Evolutionary conservation across 2,797 vertebrate species (phyloP).

Genomic region (Propithecus perrieri): DNA sequence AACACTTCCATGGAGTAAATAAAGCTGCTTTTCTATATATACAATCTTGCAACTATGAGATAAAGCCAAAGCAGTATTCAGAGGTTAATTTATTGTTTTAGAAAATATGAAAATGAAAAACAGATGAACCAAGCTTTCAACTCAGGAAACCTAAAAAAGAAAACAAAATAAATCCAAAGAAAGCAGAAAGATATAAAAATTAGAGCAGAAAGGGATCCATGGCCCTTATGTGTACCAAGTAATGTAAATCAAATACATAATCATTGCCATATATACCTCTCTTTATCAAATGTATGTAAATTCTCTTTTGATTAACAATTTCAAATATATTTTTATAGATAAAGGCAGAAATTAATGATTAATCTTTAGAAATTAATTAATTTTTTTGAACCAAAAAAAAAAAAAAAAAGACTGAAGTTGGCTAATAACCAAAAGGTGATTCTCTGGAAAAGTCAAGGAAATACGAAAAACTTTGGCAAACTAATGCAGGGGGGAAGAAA

Average conservation of each 20-base stretch:
- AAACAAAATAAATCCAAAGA: not conserved
- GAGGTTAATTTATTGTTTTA: not conserved
- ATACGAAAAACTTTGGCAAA: not conserved
- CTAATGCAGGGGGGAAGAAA: not conserved
- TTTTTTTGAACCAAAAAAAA: not conserved
- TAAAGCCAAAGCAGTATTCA: conserved; percentile 5
- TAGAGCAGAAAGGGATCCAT: not conserved
- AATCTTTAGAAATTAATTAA: not conserved
- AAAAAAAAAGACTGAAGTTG: not conserved
- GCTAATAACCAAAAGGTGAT: not conserved
- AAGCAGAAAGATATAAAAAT: not conserved
- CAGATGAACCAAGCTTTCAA: not conserved
- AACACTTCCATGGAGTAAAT: not conserved
- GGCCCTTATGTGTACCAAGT: not conserved
- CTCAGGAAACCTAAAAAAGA: not conserved
- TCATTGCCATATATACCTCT: not conserved
- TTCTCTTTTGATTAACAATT: conserved; percentile 2
- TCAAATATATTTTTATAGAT: conserved; percentile 10
- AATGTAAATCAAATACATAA: not conserved
- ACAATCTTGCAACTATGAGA: not conserved
- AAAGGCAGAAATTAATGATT: not conserved
- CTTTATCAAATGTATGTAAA: not conserved
- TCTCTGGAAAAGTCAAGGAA: conserved; percentile 17
- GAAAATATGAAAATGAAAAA: not conserved
- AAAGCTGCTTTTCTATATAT: not conserved